phyloP scores from a whole-genome alignment of 2,888 invertebrate genomes.

The Conomelus anceps region DNA sequence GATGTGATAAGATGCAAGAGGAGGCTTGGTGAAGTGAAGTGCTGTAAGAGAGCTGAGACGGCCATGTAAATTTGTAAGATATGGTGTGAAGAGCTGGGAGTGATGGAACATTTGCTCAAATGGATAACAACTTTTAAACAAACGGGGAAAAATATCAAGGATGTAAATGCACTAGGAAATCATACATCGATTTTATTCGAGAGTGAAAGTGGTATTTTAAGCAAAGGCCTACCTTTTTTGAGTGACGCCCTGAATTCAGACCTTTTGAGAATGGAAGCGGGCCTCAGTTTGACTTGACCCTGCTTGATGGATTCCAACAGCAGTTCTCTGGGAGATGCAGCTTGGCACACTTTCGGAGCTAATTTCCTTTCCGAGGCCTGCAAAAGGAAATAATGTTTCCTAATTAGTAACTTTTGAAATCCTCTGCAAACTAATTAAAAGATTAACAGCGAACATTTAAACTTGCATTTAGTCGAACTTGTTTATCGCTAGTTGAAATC shows the following conservation, averaged over 20 bases:
- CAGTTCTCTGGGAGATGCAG: conserved; percentile 69
- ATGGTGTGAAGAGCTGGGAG: too few relatives aligned
- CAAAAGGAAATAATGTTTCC: conserved; percentile 22
- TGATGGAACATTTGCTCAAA: too few relatives aligned
- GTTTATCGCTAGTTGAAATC: neutral
- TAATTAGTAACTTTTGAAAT: neutral
- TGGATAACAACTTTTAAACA: too few relatives aligned
- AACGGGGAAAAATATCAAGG: too few relatives aligned
- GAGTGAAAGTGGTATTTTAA: neutral
- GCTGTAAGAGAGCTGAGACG: too few relatives aligned
- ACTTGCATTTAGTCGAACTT: neutral
- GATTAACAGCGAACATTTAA: neutral
- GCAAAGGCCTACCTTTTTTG: conserved; percentile 27
- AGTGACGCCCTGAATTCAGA: conserved; percentile 17
- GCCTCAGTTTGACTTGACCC: conserved; percentile 57
- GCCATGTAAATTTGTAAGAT: too few relatives aligned
- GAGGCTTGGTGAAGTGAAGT: too few relatives aligned
- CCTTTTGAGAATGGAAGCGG: conserved; percentile 38
- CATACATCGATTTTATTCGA: neutral
- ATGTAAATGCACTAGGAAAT: neutral
- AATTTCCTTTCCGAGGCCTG: conserved; percentile 79
- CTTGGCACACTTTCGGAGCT: conserved; percentile 59
- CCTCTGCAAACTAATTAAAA: neutral
- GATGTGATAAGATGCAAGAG: too few relatives aligned
- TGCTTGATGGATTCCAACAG: conserved; percentile 77